Percentiles rank a stretch among this genome's conserved stretches.
phyloP scores from a whole-genome alignment of 1,140 invertebrate genomes.

The Anoplophora glabripennis region DNA sequence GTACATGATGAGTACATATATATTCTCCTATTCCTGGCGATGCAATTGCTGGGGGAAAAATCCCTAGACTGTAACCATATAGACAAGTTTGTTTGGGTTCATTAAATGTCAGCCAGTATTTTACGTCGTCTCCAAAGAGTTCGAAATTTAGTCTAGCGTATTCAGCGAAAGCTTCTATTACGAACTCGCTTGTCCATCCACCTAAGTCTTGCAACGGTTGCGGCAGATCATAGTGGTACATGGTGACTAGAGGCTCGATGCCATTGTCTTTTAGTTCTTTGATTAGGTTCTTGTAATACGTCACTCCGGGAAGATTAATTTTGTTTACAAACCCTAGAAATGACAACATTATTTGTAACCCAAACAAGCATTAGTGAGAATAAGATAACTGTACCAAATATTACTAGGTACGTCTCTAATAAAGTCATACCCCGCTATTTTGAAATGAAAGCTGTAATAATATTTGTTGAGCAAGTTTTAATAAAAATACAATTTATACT shows the following conservation, averaged over 20 bases:
- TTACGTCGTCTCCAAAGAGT: constrained; percentile 28
- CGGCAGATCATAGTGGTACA: constrained; percentile 12
- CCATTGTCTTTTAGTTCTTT: constrained; percentile 10
- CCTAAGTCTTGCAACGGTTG: constrained; percentile 13
- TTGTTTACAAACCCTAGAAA: background rate
- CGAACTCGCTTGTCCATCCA: background rate
- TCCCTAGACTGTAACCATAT: constrained; percentile 19
- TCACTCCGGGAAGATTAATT: constrained; percentile 3
- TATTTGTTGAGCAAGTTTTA: no score
- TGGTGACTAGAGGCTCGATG: constrained; percentile 9
- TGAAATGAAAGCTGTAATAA: no score
- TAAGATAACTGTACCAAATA: background rate
- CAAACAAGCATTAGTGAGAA: no score
- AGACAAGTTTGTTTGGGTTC: constrained; percentile 21
- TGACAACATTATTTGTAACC: no score
- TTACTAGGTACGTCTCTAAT: background rate
- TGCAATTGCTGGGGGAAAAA: constrained; percentile 14
- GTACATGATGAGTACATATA: constrained; percentile 47
- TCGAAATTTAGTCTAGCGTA: constrained; percentile 14
- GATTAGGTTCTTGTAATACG: constrained; percentile 15
- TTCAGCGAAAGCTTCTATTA: background rate
- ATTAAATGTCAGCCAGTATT: constrained; percentile 48
- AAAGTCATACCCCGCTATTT: no score
- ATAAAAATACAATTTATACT: no score
- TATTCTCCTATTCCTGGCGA: constrained; percentile 45